These are phyloP conservation scores for Hofmannophila pseudospretella DNA, from an alignment of 2,888 invertebrate species.

Conservation along the genomic window DNA sequence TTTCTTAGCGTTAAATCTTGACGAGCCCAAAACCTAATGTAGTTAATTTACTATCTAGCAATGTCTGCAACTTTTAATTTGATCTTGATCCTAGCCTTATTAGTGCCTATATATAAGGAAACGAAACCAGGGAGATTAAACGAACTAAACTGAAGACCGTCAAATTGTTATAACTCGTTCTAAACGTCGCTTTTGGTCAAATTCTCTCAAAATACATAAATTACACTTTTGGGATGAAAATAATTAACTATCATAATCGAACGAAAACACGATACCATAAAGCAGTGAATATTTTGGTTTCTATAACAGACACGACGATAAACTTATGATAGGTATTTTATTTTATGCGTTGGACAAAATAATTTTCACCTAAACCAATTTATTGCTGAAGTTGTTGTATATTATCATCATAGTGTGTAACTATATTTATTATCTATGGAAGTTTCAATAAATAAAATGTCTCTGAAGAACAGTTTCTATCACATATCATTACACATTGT, in stretches of 20 bases:
- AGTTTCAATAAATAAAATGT: constrained; percentile 76
- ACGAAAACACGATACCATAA: too few relatives aligned
- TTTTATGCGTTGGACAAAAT: constrained; percentile 43
- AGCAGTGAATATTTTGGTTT: constrained; percentile 55
- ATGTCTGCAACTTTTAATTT: constrained; percentile 24
- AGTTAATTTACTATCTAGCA: constrained; percentile 59
- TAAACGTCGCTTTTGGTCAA: background rate
- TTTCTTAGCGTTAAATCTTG: constrained; percentile 19
- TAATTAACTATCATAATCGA: too few relatives aligned
- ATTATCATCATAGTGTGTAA: constrained; percentile 53
- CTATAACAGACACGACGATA: constrained; percentile 49
- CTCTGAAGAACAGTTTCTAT: constrained; percentile 75
- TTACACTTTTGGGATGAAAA: background rate
- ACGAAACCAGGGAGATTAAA: background rate
- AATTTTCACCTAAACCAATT: constrained; percentile 59
- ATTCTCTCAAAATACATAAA: background rate
- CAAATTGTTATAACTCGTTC: too few relatives aligned
- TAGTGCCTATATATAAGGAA: constrained; percentile 2
- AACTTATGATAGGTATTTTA: constrained; percentile 25
- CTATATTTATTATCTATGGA: constrained; percentile 67
- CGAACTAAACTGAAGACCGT: too few relatives aligned
- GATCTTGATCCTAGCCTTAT: constrained; percentile 1
- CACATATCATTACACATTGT: constrained; percentile 76
- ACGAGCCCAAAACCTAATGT: constrained; percentile 27
- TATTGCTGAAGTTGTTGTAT: constrained; percentile 55